Base-by-base conservation (phyloP, 2,888 invertebrate species). In the Antheraea yamamai region DNA sequence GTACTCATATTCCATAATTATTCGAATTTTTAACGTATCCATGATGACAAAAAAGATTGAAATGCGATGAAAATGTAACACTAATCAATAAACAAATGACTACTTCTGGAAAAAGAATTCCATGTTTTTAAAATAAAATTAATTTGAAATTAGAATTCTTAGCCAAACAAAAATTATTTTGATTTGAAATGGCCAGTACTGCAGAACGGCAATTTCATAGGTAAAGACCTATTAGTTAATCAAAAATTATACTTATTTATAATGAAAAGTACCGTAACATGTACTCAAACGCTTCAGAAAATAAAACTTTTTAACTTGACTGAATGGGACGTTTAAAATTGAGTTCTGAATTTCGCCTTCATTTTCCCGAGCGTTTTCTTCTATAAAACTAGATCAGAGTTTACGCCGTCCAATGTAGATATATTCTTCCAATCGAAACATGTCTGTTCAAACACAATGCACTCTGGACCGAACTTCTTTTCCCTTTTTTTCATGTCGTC, bases 311-410 rank as follows among this genome's bases (percentile, higher is more conserved):
- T 47, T 68, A 76, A 47, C 74, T 75, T 61, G 72, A 71, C 71
- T 74, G 73, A 30, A 61, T 75, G 71, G 74, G 75, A 75, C 74
- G 73, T 76, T 70, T 52, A 72, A 75, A 76, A 76, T 76, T 77
- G 61, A 75, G 76, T 77, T 77, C 75, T 74, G 74, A 74, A 74
- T 71, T 76, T 70, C 58, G 52, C 26, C 51, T 58, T 73, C 73
- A 52, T 73, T 75, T 58, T 23, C 16, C 16, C 72, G 58, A 55
- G 58, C 61, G 72, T 61, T 61, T 73, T n/a, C 74, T 74, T 68
- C 30, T 70, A 18, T 74, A 72, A 68, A 72, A 74, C 72, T 72
- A 68, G 61, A 58, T 68, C 51, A 47, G 58, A 75, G 72, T 72
- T 72, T 72, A 72, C 75, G 30, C 26, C 51, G 75, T 71, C 39